Base-by-base conservation (phyloP, 2,797 vertebrate genomes). In the Alosa sapidissima region DNA sequence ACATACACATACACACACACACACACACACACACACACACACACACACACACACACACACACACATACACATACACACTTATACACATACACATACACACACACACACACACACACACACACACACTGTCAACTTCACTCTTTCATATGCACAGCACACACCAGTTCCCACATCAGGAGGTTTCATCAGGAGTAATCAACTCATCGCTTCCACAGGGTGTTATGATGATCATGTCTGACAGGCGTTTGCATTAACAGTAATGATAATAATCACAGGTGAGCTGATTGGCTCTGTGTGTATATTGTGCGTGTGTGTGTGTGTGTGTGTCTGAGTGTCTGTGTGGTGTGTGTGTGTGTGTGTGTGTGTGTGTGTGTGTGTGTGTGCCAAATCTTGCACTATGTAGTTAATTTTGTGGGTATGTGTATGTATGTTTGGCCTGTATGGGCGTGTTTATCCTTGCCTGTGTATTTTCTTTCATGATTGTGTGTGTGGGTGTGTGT, bases 331-430 rank as follows among this genome's bases (percentile, higher is more conserved):
- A 28, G 60, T 65, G 60, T 65, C 4, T 49, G 58, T 21, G 14
- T 54, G 14, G 16, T 60, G 58, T 21, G 14, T 60, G 58, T 4
- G 54, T 58, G 54, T 58, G 54, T 58, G 54, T 58, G 54, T 58
- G 58, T 60, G 58, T 60, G 58, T 60, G 58, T 60, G 60, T 28
- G n/a, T 65, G n/a, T 65, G 60, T 65, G 60, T 65, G 60, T 65
- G 65, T 68, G 11, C 28, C 9, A 68, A 11, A 68, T 10, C 65
- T 36, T 68, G 65, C 28, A 28, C 24, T 68, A 10, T 68, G 28
- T 19, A 62, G 5, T n/a, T 24, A 6, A 21, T 62, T 24, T 62
- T 28, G 28, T 28, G 28, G 28, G 28, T 28, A 28, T 28, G 28
- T 28, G 28, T 36, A 10, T 68, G 65, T 68, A 10, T 68, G 65